Evolutionary conservation across 1,140 invertebrate genomes (phyloP).

Genomic region (Scaptomyza graminum): DNA sequence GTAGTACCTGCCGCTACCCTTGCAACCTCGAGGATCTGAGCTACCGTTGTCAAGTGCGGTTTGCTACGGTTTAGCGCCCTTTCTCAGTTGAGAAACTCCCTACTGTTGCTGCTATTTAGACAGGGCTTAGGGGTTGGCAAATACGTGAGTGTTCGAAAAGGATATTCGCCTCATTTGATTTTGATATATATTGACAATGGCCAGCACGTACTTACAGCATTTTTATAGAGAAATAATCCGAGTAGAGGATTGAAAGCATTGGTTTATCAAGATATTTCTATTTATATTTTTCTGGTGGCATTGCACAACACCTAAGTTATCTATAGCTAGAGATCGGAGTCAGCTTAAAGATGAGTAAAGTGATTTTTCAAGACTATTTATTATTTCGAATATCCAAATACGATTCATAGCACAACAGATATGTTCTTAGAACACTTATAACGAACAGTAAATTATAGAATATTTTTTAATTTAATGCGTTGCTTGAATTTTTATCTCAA

Average conservation of each 20-base stretch:
- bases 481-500: too few relatives aligned
- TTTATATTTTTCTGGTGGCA: slow-evolving; percentile 1
- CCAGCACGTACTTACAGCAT: slow-evolving; percentile 40
- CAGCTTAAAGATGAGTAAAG: slow-evolving; percentile 1
- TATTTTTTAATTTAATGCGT: too few relatives aligned
- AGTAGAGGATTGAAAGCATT: not conserved
- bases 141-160: slow-evolving; percentile 40
- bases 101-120: slow-evolving; percentile 7
- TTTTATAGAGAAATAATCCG: not conserved
- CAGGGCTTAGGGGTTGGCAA: not conserved
- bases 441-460: too few relatives aligned
- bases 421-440: too few relatives aligned
- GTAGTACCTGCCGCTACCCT: slow-evolving; percentile 27
- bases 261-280: slow-evolving; percentile 20
- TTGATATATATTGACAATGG: slow-evolving; percentile 33
- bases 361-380: too few relatives aligned
- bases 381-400: too few relatives aligned
- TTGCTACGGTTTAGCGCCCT: slow-evolving; percentile 56
- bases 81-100: slow-evolving; percentile 22
- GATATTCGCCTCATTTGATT: slow-evolving; percentile 53
- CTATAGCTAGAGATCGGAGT: slow-evolving; percentile 31
- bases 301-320: slow-evolving; percentile 19
- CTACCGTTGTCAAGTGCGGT: slow-evolving; percentile 69
- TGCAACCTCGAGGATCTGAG: not conserved
- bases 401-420: too few relatives aligned